A percentile compares a stretch with the other conserved stretches of the same genome.
These are phyloP conservation scores for Lutjanus argentimaculatus DNA, from an alignment of 2,797 vertebrate species.

Conservation along the genomic window DNA sequence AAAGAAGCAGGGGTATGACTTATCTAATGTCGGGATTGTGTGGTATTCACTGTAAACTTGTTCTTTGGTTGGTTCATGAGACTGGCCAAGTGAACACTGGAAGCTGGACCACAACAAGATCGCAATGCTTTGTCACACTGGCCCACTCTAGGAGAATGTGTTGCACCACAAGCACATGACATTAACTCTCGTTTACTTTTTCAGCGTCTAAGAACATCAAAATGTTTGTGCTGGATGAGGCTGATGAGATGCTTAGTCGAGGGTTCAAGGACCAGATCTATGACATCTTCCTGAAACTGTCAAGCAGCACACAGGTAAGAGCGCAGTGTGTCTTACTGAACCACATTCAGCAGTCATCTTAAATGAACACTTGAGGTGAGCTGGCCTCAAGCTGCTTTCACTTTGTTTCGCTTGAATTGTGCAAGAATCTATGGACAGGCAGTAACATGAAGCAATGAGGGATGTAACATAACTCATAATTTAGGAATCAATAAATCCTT, in stretches of 20 bases:
- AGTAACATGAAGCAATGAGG: no score
- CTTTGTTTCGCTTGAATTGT: neutral
- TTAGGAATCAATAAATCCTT: neutral
- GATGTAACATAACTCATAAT: neutral
- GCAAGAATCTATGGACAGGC: neutral
- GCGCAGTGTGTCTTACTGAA: neutral
- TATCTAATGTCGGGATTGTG: no score
- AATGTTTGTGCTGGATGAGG: conserved; percentile 98
- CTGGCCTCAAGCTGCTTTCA: neutral
- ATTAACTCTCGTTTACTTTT: neutral
- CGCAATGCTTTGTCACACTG: no score
- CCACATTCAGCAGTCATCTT: neutral
- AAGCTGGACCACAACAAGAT: no score
- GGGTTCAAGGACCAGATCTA: conserved; percentile 99
- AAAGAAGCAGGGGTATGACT: no score
- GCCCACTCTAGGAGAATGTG: no score
- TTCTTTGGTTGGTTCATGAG: no score
- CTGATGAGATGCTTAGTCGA: conserved; percentile 97
- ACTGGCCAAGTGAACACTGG: no score
- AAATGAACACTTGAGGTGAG: neutral
- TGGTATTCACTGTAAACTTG: no score
- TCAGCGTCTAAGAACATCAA: conserved; percentile 94
- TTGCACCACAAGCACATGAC: neutral
- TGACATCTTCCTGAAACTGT: conserved; percentile 96
- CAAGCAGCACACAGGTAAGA: conserved; percentile 93